A percentile compares a stretch with the other conserved stretches of the same genome.
These are phyloP conservation scores for Sipunculus nudus DNA, from an alignment of 2,888 invertebrate species.

Conservation along the genomic window DNA sequence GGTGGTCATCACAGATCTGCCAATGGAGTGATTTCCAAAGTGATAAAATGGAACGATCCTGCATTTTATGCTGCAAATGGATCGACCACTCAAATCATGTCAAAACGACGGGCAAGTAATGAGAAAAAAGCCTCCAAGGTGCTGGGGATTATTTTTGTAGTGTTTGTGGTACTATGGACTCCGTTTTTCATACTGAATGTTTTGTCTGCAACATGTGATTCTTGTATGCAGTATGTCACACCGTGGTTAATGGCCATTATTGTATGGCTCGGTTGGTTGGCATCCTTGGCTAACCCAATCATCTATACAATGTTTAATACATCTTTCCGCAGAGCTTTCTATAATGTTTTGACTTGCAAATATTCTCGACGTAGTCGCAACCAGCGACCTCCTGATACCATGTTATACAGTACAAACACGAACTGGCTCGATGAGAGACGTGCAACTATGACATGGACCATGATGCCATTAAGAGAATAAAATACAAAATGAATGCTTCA, in stretches of 20 bases:
- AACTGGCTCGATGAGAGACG: constrained; percentile 47
- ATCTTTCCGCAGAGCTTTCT: constrained; percentile 60
- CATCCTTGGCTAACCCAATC: constrained; percentile 64
- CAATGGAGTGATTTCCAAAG: no score
- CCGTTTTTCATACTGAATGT: constrained; percentile 64
- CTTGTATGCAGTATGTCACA: constrained; percentile 49
- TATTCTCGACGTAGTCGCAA: constrained; percentile 36
- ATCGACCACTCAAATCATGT: no score
- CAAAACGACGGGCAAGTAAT: constrained; percentile 45
- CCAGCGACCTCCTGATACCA: constrained; percentile 29
- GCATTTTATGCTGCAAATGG: no score
- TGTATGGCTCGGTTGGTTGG: constrained; percentile 64
- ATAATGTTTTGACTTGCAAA: constrained; percentile 52
- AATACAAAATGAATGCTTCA: no score
- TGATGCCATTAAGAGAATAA: no score
- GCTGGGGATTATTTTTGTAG: constrained; percentile 64
- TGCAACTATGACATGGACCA: constrained; percentile 48
- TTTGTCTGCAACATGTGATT: constrained; percentile 51
- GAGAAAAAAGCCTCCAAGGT: constrained; percentile 65
- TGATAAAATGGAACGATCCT: no score
- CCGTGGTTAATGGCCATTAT: constrained; percentile 56
- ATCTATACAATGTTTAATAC: constrained; percentile 67
- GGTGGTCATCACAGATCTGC: no score
- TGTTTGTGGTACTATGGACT: constrained; percentile 64
- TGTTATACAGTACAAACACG: constrained; percentile 38